A percentile compares a stretch with the other conserved stretches of the same genome.
phyloP scores from a whole-genome alignment of 2,888 invertebrate genomes.

The Caenorhabditis parvicauda region DNA sequence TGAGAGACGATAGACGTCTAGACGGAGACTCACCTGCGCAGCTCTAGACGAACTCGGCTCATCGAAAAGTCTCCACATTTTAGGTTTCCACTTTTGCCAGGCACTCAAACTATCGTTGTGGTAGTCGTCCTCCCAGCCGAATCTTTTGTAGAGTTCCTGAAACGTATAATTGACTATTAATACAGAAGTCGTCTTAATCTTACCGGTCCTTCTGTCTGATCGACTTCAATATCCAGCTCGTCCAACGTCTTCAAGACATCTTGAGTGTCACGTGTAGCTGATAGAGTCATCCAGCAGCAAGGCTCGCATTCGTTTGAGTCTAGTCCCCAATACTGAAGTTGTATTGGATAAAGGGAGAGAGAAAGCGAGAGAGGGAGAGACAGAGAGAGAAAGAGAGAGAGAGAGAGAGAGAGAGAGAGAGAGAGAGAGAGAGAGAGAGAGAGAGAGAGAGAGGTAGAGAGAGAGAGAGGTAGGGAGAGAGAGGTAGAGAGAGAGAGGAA shows the following conservation, averaged over 20 bases:
- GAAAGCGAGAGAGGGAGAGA: neutral
- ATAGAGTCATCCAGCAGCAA: constrained; percentile 88
- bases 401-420: neutral
- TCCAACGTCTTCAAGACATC: constrained; percentile 65
- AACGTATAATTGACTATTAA: constrained; percentile 2
- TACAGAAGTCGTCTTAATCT: constrained; percentile 4
- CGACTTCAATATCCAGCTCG: constrained; percentile 56
- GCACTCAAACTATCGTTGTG: constrained; percentile 74
- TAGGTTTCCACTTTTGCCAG: constrained; percentile 95
- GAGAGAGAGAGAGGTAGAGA: neutral
- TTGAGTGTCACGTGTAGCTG: constrained; percentile 72
- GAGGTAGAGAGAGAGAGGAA: too few relatives aligned
- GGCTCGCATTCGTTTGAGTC: constrained; percentile 91
- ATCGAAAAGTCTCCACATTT: constrained; percentile 97
- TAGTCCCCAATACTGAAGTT: constrained; percentile 77
- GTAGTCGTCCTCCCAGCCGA: constrained; percentile 94
- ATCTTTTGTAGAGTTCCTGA: constrained; percentile 73
- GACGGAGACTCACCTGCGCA: constrained; percentile 77
- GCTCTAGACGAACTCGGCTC: constrained; percentile 96
- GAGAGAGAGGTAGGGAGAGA: neutral
- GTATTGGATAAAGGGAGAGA: neutral
- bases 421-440: neutral
- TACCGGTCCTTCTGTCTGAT: constrained; percentile 49
- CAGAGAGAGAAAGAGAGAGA: neutral
- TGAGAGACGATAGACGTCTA: too few relatives aligned